Base-by-base conservation (phyloP, 2,113 vertebrate genomes). In the Ophthalmolycus amberensis region DNA sequence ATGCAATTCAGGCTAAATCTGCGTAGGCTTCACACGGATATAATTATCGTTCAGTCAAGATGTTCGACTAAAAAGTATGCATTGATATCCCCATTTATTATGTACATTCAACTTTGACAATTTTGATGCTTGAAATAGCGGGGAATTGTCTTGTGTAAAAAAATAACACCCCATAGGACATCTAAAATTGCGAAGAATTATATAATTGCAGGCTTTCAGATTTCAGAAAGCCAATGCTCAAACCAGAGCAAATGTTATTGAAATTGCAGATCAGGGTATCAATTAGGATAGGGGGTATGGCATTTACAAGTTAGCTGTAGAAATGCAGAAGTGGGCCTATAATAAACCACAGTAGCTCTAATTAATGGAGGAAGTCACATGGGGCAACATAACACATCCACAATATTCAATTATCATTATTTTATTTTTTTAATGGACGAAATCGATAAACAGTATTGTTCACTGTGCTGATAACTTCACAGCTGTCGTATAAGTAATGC, bases 31-130 rank as follows among this genome's bases (percentile, higher is more conserved):
- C 96, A 97, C 98, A 96, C 97, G 96, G 97, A 99, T 99, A 99
- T 99, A 99, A 99, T 99, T 99, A 99, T 96, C 97, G 97, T 97
- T 94, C 97, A 99, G 98, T 99, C 98, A 99, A 99, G 97, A 99
- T 99, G 97, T 98, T 97, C 97, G 97, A 96, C 97, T 98, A 98
- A 98, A 99, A 99, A 99, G 97, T 98, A 98, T 99, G 97, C 98
- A 97, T 98, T 97, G 97, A 99, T 99, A 98, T 99, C 98, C 97
- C 97, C 97, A 97, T 99, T 97, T 99, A 99, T 99, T 98, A 98
- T 99, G 97, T 98, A 98, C 97, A 99, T 99, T 96, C 96, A 97
- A 98, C 96, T 98, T 98, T 98, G 97, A 99, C 97, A 99, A 99
- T 99, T 98, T 98, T 99, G 98, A 98, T 97, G 97, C 97, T 97